These are phyloP conservation scores for Synergus laeviventris DNA, from an alignment of 2,888 invertebrate species.

Conservation along the genomic window DNA sequence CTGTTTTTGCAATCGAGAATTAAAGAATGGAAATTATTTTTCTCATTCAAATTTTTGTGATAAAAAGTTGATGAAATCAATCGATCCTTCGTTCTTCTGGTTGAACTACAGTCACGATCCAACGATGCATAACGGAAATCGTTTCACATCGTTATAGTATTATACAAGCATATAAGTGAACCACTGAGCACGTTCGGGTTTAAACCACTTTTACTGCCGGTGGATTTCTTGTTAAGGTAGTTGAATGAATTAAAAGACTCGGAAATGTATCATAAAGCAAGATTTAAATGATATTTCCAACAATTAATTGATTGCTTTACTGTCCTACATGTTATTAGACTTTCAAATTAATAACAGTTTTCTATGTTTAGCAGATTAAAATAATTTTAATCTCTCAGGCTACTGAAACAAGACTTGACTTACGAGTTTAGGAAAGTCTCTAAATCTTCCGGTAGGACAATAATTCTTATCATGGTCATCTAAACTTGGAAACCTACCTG, in stretches of 20 bases:
- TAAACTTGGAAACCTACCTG: slow-evolving; percentile 27
- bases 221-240: slow-evolving; percentile 4
- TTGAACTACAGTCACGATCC: neutral
- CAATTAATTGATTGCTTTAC: slow-evolving; percentile 10
- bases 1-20: no score
- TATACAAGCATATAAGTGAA: neutral
- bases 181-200: neutral
- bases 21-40: no score
- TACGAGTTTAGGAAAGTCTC: slow-evolving; percentile 8
- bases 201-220: neutral
- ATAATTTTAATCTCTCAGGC: neutral
- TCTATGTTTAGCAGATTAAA: neutral
- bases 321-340: neutral
- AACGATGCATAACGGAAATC: slow-evolving; percentile 18
- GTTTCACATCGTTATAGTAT: neutral
- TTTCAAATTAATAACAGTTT: neutral
- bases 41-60: no score
- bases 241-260: neutral
- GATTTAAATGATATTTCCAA: slow-evolving; percentile 24
- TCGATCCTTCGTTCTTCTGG: neutral
- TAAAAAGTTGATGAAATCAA: slow-evolving; percentile 11
- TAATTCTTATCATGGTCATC: slow-evolving; percentile 15
- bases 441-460: neutral
- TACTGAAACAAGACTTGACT: slow-evolving; percentile 1
- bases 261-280: slow-evolving; percentile 12